Conservation (phyloP, 2,888 invertebrate species). For the Amphipyra tragopoginis region DNA sequence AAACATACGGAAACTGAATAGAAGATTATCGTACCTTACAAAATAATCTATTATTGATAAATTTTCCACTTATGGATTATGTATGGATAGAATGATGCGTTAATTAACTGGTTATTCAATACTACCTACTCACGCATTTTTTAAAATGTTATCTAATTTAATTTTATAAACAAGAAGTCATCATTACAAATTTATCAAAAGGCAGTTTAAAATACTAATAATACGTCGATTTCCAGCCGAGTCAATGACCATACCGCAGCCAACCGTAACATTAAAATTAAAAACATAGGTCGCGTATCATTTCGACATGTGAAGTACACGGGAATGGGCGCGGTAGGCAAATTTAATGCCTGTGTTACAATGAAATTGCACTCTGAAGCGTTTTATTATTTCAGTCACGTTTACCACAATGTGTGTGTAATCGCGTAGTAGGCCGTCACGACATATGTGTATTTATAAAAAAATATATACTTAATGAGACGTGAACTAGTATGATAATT, state of each 20-base stretch:
- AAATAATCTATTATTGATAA: too few species aligned
- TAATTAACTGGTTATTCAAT: too few species aligned
- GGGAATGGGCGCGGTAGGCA: conserved; percentile 12
- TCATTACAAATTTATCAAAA: too few species aligned
- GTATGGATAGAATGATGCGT: too few species aligned
- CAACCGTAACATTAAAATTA: background rate
- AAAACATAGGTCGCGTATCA: conserved; percentile 3
- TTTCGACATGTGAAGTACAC: conserved; percentile 7
- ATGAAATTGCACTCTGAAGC: conserved; percentile 37
- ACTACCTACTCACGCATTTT: too few species aligned
- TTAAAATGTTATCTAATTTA: too few species aligned
- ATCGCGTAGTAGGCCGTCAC: conserved; percentile 17
- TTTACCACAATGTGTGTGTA: conserved; percentile 52
- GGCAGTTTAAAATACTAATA: too few species aligned
- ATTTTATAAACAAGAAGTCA: too few species aligned
- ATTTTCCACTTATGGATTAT: too few species aligned
- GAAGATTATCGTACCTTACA: too few species aligned
- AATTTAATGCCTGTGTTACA: conserved; percentile 33
- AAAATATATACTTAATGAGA: conserved; percentile 29
- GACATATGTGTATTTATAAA: conserved; percentile 19
- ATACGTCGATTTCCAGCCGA: background rate
- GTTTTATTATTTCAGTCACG: conserved; percentile 57
- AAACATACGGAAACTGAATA: too few species aligned
- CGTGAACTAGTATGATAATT: conserved; percentile 17
- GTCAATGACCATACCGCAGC: conserved; percentile 29